Conservation (phyloP, 1,140 invertebrate genomes). For the Orchesella cincta region DNA sequence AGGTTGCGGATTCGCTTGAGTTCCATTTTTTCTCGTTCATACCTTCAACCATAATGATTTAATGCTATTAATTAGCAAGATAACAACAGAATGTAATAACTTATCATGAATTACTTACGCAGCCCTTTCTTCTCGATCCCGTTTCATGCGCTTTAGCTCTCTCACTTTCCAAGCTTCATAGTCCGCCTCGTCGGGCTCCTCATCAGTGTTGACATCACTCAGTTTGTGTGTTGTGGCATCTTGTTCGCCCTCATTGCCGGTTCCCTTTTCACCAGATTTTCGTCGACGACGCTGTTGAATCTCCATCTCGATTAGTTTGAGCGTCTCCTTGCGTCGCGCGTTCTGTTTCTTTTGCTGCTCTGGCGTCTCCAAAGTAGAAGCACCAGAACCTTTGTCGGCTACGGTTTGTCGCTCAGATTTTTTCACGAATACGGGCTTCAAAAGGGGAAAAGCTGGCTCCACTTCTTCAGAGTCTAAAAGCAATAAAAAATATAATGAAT, state of each 20-base stretch:
- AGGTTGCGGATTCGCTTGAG: conserved; percentile 88
- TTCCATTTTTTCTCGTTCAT: conserved; percentile 84
- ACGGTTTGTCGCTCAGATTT: conserved; percentile 93
- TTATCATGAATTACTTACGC: conserved; percentile 64
- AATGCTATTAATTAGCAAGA: not conserved
- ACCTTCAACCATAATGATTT: conserved; percentile 57
- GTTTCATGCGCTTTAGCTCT: conserved; percentile 92
- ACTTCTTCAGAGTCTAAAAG: conserved; percentile 76
- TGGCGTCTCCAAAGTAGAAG: conserved; percentile 62
- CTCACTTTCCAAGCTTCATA: conserved; percentile 97
- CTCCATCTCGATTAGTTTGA: conserved; percentile 88
- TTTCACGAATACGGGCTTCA: conserved; percentile 96
- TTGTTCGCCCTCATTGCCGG: not conserved
- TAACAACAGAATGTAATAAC: not conserved
- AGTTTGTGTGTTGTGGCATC: conserved; percentile 61
- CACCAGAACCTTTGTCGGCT: conserved; percentile 71
- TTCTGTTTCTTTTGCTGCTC: conserved; percentile 77
- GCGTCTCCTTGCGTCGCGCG: conserved; percentile 77
- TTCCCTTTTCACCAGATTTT: conserved; percentile 59
- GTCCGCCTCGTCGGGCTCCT: conserved; percentile 94
- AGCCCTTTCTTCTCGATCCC: conserved; percentile 95
- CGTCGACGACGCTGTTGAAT: conserved; percentile 68
- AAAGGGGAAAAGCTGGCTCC: conserved; percentile 68
- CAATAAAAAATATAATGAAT: not conserved
- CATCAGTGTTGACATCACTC: conserved; percentile 92